These are phyloP conservation scores for Amia ocellicauda DNA, from an alignment of 2,113 vertebrate genomes.

Conservation along the genomic window DNA sequence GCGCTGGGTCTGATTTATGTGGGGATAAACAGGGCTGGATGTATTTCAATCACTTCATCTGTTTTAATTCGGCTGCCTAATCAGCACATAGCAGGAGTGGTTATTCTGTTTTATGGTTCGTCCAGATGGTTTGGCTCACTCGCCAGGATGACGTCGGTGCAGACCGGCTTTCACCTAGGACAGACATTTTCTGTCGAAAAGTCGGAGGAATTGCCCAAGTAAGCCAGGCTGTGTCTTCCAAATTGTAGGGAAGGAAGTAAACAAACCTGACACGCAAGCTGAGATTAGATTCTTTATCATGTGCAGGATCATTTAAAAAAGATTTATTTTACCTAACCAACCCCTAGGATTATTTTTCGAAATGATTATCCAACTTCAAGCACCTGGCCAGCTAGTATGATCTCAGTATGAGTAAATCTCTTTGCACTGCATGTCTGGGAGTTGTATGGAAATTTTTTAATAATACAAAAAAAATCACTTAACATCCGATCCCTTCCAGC, in stretches of 20 bases:
- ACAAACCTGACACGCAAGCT: too few relatives aligned
- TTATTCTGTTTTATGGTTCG: background rate
- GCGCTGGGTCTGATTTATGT: slow-evolving; percentile 52
- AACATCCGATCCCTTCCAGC: background rate
- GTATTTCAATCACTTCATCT: slow-evolving; percentile 47
- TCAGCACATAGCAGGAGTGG: slow-evolving; percentile 49
- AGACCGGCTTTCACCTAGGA: too few relatives aligned
- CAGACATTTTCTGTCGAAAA: too few relatives aligned
- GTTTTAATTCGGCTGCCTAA: slow-evolving; percentile 56
- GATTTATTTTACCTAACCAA: too few relatives aligned
- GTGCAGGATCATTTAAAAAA: too few relatives aligned
- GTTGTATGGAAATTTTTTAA: background rate
- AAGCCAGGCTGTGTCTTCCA: too few relatives aligned
- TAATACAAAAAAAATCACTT: slow-evolving; percentile 1
- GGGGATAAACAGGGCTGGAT: slow-evolving; percentile 55
- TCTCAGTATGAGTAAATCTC: slow-evolving; percentile 15
- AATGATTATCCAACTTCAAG: slow-evolving; percentile 39
- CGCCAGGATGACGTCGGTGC: too few relatives aligned
- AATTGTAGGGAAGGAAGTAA: too few relatives aligned
- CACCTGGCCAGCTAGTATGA: slow-evolving; percentile 33
- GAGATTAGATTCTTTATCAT: too few relatives aligned
- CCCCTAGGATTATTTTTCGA: background rate
- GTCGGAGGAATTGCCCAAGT: too few relatives aligned
- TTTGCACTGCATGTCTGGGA: slow-evolving; percentile 9
- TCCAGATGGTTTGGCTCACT: background rate